Evolutionary conservation across 2,113 vertebrate genomes (phyloP).

Genomic region (Thymallus thymallus): DNA sequence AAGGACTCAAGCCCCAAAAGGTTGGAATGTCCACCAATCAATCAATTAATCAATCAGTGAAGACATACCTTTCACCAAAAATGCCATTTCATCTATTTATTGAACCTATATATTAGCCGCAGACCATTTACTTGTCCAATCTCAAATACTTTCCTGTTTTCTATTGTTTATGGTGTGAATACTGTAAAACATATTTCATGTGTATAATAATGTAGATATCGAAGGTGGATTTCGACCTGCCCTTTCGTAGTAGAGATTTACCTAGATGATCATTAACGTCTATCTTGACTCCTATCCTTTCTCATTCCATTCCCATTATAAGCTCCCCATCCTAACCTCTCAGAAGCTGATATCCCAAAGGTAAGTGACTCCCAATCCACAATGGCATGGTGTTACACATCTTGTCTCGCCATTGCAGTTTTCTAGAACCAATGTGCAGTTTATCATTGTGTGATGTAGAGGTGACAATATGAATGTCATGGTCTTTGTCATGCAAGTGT

Average conservation of each 20-base stretch:
- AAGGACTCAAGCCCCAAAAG: constrained; percentile 93
- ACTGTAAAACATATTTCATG: not conserved
- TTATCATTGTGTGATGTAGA: constrained; percentile 28
- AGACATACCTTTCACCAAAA: no score
- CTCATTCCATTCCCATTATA: constrained; percentile 81
- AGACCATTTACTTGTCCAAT: not conserved
- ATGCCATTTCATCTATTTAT: not conserved
- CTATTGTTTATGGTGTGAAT: not conserved
- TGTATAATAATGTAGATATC: no score
- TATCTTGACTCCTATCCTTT: constrained; percentile 74
- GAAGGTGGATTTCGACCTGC: no score
- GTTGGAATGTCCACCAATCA: constrained; percentile 69
- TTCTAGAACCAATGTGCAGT: not conserved
- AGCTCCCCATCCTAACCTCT: constrained; percentile 94
- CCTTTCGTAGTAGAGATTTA: no score
- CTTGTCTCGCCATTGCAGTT: not conserved
- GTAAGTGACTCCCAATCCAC: constrained; percentile 75
- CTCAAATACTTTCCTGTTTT: constrained; percentile 13
- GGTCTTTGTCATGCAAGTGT: not conserved
- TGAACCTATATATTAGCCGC: not conserved
- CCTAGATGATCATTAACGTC: no score
- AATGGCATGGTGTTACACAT: constrained; percentile 40
- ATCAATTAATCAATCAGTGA: not conserved
- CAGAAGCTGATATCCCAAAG: constrained; percentile 89
- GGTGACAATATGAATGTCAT: not conserved